phyloP scores from a whole-genome alignment of 1,140 invertebrate species.

The Hyposmocoma kahamanoa region DNA sequence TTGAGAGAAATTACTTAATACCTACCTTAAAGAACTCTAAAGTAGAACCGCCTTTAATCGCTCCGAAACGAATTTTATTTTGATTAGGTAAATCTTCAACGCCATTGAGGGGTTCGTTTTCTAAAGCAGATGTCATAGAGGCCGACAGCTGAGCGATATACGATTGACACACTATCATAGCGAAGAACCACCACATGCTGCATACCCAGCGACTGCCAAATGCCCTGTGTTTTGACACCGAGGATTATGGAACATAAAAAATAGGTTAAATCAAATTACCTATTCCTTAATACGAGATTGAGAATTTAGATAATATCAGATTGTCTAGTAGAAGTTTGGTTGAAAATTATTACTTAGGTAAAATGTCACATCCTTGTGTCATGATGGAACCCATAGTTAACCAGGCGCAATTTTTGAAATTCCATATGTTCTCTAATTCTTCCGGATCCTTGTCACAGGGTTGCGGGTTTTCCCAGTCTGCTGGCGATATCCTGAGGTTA shows the following conservation, averaged over 20 bases:
- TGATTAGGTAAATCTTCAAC: constrained; percentile 93
- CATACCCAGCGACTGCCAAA: constrained; percentile 84
- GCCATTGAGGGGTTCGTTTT: constrained; percentile 88
- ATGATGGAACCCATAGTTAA: constrained; percentile 86
- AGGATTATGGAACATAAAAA: background rate
- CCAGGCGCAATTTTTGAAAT: constrained; percentile 84
- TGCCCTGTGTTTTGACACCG: constrained; percentile 65
- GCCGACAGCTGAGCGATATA: constrained; percentile 98
- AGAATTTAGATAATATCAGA: background rate
- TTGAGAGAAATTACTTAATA: no score
- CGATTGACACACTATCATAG: constrained; percentile 95
- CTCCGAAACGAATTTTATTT: constrained; percentile 92
- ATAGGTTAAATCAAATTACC: background rate
- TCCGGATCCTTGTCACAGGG: constrained; percentile 88
- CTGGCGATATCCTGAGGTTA: constrained; percentile 82
- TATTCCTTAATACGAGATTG: background rate
- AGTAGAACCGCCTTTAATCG: constrained; percentile 83
- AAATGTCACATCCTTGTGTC: constrained; percentile 86
- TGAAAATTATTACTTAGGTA: constrained; percentile 85
- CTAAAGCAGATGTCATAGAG: constrained; percentile 90
- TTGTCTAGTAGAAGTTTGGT: no score
- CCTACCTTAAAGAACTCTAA: constrained; percentile 82
- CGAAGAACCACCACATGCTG: constrained; percentile 97
- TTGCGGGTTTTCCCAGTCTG: constrained; percentile 92
- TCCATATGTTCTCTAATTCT: constrained; percentile 85